Evolutionary conservation across 2,888 invertebrate species (phyloP).

Genomic region (Thysanoteuthis rhombus): DNA sequence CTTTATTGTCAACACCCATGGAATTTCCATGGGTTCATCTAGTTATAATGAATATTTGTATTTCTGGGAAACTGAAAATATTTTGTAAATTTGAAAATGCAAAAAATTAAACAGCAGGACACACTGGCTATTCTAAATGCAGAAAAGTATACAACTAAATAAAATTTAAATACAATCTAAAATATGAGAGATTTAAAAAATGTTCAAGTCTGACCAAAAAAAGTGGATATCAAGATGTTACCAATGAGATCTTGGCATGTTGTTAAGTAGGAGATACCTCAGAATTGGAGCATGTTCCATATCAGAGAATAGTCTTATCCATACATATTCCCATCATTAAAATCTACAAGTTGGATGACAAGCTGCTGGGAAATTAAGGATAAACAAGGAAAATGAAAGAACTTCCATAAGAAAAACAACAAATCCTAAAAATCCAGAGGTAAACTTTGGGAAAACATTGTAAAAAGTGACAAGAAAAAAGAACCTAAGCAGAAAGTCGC

Average conservation of each 20-base stretch:
- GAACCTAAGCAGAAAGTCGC: background rate
- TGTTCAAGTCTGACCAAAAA: background rate
- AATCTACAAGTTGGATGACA: background rate
- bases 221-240: background rate
- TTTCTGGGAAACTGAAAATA: background rate
- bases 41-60: too few relatives aligned
- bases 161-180: too few relatives aligned
- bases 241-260: background rate
- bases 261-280: background rate
- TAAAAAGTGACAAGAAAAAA: background rate
- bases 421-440: background rate
- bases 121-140: background rate
- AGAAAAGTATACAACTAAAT: background rate
- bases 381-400: background rate
- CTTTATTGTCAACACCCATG: background rate
- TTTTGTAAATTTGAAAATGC: background rate
- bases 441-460: background rate
- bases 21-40: background rate
- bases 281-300: background rate
- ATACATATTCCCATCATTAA: background rate
- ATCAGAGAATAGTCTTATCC: background rate
- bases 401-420: background rate
- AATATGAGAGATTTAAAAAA: background rate
- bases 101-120: background rate
- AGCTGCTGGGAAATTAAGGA: background rate